Base-by-base conservation (phyloP, 1,140 invertebrate genomes). In the Listronotus oregonensis region DNA sequence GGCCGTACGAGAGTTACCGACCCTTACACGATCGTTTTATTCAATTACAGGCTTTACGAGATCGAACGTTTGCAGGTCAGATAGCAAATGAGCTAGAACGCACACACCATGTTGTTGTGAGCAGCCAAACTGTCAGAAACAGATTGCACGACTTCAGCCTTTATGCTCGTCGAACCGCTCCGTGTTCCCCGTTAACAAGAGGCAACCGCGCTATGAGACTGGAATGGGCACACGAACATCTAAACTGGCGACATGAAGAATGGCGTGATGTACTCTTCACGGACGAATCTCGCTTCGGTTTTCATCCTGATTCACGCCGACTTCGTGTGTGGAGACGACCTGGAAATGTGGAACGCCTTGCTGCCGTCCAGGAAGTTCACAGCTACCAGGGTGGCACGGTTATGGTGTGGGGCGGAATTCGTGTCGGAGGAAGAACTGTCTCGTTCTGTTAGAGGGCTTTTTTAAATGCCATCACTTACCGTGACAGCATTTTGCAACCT, bases 91-190 rank as follows among this genome's bases (percentile, higher is more conserved):
- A 40, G 39, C 39, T 40, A 40, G 10, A 40, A 10, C n/a, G 39
- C 39, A 40, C 39, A 40, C 39, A 40, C 39, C 39, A 40, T 40
- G n/a, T 40, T 40, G 39, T 40, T 40, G 39, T 40, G 39, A 40
- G 39, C 39, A 40, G 39, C 10, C 39, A 40, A 14, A 40, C 39
- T 40, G 39, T 40, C 10, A 40, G 39, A 40, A 40, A 40, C 39
- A 40, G 39, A 40, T 40, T 40, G 39, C 39, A 40, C 7, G 10
- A 40, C 10, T 40, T 40, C 7, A 14, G 39, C 39, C 39, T 40
- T 40, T 12, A 40, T 14, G 39, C 39, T 40, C 39, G 39, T 40
- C 10, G 39, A n/a, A 40, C 39, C n/a, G 10, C 39, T 40, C 10
- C 39, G 39, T 40, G 39, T 40, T 40, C 39, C 39, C 39, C 39